Percentiles rank a stretch among this genome's conserved stretches.
Conservation (phyloP, 92 coral and sea anemone species). For the Epizoanthus ramosus region DNA sequence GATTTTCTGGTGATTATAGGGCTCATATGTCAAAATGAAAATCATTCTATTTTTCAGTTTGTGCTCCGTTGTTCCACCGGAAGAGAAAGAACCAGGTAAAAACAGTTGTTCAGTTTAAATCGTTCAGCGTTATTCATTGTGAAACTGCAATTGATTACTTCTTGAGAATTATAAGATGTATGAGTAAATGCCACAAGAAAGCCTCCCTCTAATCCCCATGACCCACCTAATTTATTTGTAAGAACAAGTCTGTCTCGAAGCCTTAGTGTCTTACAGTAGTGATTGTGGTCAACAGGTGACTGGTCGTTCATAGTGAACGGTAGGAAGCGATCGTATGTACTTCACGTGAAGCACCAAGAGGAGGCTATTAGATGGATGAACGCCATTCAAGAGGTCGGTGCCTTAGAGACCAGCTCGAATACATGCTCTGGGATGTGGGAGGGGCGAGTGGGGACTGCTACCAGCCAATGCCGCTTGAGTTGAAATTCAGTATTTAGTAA, state of each 20-base stretch:
- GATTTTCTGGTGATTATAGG: neutral
- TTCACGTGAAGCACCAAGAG: slow-evolving; percentile 87
- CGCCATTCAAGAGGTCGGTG: slow-evolving; percentile 89
- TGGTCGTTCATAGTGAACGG: slow-evolving; percentile 95
- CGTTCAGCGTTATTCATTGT: neutral
- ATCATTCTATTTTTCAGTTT: slow-evolving; percentile 56
- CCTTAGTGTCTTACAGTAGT: neutral
- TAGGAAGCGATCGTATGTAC: slow-evolving; percentile 92
- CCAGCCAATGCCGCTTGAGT: too few relatives aligned
- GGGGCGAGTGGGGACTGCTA: too few relatives aligned
- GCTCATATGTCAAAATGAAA: neutral
- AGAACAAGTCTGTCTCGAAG: neutral
- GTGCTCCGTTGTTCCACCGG: slow-evolving; percentile 94
- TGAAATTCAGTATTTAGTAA: too few relatives aligned
- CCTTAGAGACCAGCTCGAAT: neutral
- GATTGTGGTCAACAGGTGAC: slow-evolving; percentile 66
- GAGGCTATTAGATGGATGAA: slow-evolving; percentile 91
- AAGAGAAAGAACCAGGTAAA: slow-evolving; percentile 88
- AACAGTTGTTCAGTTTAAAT: neutral
- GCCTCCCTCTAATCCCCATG: neutral
- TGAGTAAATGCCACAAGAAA: too few relatives aligned
- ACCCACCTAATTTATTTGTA: neutral
- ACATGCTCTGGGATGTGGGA: too few relatives aligned
- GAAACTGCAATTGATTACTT: too few relatives aligned
- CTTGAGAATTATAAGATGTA: too few relatives aligned